These are phyloP conservation scores for Hirudinaria manillensis DNA, from an alignment of 2,888 invertebrate species.

Conservation along the genomic window DNA sequence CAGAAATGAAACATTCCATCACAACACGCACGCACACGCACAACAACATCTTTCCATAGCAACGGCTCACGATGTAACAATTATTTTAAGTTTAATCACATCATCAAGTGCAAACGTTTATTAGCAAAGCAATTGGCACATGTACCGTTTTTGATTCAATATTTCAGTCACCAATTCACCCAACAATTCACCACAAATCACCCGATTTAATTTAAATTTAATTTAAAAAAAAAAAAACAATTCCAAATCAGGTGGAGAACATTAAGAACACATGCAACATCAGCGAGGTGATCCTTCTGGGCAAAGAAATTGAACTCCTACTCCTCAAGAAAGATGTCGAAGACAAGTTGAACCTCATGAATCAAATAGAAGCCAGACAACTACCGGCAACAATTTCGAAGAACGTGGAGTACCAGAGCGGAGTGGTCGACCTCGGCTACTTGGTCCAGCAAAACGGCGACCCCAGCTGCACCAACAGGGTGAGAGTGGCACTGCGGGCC, in stretches of 20 bases:
- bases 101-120: too few species aligned
- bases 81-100: too few species aligned
- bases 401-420: constrained; percentile 40
- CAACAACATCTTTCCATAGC: too few species aligned
- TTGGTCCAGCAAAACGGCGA: constrained; percentile 19
- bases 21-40: too few species aligned
- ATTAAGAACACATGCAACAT: constrained; percentile 53
- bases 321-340: constrained; percentile 54
- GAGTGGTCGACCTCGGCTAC: constrained; percentile 25
- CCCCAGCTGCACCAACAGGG: not conserved
- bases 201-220: not conserved
- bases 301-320: constrained; percentile 54
- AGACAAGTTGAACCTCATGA: constrained; percentile 50
- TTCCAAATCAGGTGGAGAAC: constrained; percentile 44
- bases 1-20: too few species aligned
- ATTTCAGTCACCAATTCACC: not conserved
- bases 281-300: constrained; percentile 54
- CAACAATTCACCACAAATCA: not conserved
- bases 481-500: not conserved
- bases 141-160: not conserved
- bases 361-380: constrained; percentile 47
- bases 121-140: too few species aligned
- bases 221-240: constrained; percentile 43
- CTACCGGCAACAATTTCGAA: constrained; percentile 47
- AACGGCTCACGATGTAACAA: too few species aligned